phyloP scores from a whole-genome alignment of 2,888 invertebrate genomes.

The Alloplasta piceator region DNA sequence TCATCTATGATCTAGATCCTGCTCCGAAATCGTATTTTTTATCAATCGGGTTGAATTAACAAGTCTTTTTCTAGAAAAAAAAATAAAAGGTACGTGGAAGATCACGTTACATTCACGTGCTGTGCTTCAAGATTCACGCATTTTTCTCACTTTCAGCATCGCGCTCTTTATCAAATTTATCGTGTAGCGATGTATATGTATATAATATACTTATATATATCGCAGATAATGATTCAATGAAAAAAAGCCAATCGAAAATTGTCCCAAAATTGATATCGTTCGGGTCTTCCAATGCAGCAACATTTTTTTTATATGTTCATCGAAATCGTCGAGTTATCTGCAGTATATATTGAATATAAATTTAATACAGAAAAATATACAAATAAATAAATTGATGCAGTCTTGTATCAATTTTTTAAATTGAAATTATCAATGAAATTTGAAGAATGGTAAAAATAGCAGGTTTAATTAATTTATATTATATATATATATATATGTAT shows the following conservation, averaged over 20 bases:
- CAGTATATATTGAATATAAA: no score
- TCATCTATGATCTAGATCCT: no score
- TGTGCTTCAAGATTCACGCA: constrained; percentile 1
- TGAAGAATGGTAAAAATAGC: constrained; percentile 38
- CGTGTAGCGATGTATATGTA: neutral
- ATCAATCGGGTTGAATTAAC: no score
- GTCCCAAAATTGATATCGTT: neutral
- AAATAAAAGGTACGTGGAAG: constrained; percentile 53
- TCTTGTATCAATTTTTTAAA: neutral
- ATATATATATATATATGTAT: neutral
- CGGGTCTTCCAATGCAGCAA: neutral
- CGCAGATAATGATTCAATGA: neutral
- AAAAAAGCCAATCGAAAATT: constrained; percentile 1
- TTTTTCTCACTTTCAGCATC: constrained; percentile 19
- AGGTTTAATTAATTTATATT: neutral
- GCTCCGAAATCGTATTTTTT: no score
- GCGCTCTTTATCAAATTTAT: constrained; percentile 1
- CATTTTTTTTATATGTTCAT: no score
- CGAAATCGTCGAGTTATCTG: no score
- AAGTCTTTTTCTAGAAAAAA: no score
- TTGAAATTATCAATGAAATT: neutral
- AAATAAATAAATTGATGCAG: neutral
- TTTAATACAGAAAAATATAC: no score
- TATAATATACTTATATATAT: neutral
- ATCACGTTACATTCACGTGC: constrained; percentile 31